A percentile compares a stretch with the other conserved stretches of the same genome.
These are phyloP conservation scores for Thamnophis elegans DNA, from an alignment of 2,797 vertebrate genomes.

Conservation along the genomic window DNA sequence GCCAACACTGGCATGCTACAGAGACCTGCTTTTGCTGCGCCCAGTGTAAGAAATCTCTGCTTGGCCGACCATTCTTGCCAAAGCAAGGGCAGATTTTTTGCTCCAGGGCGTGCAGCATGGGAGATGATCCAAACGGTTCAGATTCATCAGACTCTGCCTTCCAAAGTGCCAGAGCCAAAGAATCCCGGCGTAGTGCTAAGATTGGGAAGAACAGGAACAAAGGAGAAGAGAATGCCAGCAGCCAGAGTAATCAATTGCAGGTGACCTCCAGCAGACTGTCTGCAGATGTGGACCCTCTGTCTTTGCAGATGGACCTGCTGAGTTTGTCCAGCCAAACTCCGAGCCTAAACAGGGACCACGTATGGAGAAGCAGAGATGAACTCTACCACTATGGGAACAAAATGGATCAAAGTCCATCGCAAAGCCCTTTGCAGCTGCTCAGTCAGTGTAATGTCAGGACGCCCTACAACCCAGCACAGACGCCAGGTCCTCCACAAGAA, in stretches of 20 bases:
- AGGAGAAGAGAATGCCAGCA: slow-evolving; percentile 70
- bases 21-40: slow-evolving; percentile 97
- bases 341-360: slow-evolving; percentile 88
- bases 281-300: slow-evolving; percentile 91
- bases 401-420: slow-evolving; percentile 76
- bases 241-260: slow-evolving; percentile 77
- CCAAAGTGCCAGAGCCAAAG: slow-evolving; percentile 90
- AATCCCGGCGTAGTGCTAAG: slow-evolving; percentile 90
- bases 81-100: slow-evolving; percentile 99
- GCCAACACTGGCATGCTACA: slow-evolving; percentile 97
- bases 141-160: slow-evolving; percentile 97
- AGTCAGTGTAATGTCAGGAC: slow-evolving; percentile 94
- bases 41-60: slow-evolving; percentile 93
- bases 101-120: slow-evolving; percentile 90
- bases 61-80: slow-evolving; percentile 94
- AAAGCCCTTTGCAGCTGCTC: slow-evolving; percentile 87
- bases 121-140: slow-evolving; percentile 90
- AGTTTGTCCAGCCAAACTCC: slow-evolving; percentile 95
- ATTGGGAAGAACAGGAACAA: slow-evolving; percentile 84
- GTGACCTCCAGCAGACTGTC: slow-evolving; percentile 83
- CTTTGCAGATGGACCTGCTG: slow-evolving; percentile 96
- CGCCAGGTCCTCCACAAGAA: slow-evolving; percentile 76
- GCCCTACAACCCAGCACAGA: slow-evolving; percentile 77
- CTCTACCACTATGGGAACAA: slow-evolving; percentile 82
- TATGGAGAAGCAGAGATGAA: slow-evolving; percentile 88